Conservation (phyloP, 2,113 vertebrate genomes). For the Varanus komodoensis region DNA sequence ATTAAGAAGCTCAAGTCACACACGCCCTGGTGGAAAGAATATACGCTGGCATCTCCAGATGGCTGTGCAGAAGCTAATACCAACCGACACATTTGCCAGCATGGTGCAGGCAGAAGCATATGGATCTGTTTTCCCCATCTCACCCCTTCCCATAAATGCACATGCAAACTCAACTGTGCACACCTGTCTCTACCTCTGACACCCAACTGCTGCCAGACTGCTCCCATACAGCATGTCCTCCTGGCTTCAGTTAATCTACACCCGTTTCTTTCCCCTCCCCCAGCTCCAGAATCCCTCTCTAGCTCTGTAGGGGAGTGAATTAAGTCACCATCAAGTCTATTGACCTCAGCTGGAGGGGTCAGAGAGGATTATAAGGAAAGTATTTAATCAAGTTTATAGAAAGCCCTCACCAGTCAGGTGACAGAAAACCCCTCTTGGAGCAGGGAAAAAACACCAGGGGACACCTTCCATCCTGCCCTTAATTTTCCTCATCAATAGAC, state of each 20-base stretch:
- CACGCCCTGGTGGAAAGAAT: not conserved
- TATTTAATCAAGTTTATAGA: conserved; percentile 54
- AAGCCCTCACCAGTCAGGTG: conserved; percentile 48
- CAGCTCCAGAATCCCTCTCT: not conserved
- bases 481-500: not conserved
- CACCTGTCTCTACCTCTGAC: not conserved
- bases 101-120: conserved; percentile 50
- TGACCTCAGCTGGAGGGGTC: not conserved
- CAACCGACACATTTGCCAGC: conserved; percentile 45
- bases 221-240: not conserved
- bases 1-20: not conserved
- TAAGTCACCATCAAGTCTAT: conserved; percentile 36
- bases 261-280: not conserved
- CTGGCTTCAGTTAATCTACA: not conserved
- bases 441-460: rapidly evolving
- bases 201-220: not conserved
- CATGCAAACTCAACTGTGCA: not conserved
- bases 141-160: conserved; percentile 22
- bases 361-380: not conserved
- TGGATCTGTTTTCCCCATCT: conserved; percentile 28
- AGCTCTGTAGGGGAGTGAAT: not conserved
- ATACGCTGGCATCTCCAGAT: conserved; percentile 54
- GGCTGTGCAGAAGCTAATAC: conserved; percentile 60
- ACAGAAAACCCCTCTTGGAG: not conserved
- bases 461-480: not conserved